Evolutionary conservation across 2,888 invertebrate species (phyloP).

Genomic region (Acrobasis repandana): DNA sequence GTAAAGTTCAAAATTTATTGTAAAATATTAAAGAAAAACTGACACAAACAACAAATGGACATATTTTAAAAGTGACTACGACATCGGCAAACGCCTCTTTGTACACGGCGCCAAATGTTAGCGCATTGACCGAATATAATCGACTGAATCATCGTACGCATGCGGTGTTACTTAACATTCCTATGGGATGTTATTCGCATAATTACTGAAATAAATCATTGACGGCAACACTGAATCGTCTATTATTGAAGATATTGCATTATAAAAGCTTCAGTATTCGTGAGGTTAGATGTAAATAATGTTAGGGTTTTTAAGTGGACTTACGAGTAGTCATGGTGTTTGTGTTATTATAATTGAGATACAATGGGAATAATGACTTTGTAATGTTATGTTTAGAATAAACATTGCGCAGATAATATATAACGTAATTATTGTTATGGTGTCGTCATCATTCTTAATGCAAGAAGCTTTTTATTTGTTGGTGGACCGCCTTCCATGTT

Average conservation of each 20-base stretch:
- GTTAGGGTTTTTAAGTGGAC: background rate
- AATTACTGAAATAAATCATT: constrained; percentile 74
- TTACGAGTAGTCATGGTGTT: constrained; percentile 12
- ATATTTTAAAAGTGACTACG: constrained; percentile 26
- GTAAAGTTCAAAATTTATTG: too few relatives aligned
- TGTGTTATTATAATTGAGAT: background rate
- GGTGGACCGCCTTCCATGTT: too few relatives aligned
- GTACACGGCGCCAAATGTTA: constrained; percentile 61
- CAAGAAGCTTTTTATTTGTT: too few relatives aligned
- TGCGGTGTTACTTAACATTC: constrained; percentile 77
- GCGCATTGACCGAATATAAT: constrained; percentile 75
- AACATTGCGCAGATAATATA: background rate
- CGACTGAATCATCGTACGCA: constrained; percentile 63
- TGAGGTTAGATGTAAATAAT: constrained; percentile 16
- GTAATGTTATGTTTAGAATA: background rate
- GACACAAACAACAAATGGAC: constrained; percentile 2
- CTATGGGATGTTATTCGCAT: constrained; percentile 67
- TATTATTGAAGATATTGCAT: constrained; percentile 41
- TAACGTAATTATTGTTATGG: background rate
- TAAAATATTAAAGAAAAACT: too few relatives aligned
- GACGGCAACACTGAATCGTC: constrained; percentile 32
- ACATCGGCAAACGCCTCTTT: constrained; percentile 25
- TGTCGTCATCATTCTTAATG: too few relatives aligned
- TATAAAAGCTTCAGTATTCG: constrained; percentile 27
- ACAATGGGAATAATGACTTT: background rate